Evolutionary conservation across 2,113 vertebrate species (phyloP), one percentile per base, ranked within the genome.

Genomic region (Melanocharis versteri): DNA sequence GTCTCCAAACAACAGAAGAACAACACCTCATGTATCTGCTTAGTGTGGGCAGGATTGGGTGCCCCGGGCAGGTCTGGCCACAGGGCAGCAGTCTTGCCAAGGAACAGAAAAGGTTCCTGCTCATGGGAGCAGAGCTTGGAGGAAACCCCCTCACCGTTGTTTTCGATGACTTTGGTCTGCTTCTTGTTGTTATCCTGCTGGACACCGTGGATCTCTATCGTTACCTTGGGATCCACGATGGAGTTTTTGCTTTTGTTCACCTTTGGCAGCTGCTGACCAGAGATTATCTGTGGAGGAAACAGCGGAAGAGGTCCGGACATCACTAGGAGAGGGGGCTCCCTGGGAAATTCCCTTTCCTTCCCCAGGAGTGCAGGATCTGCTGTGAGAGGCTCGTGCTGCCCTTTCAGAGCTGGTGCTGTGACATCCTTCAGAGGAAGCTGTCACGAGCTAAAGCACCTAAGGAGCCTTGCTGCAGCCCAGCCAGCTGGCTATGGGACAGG

Each of bases 221-320:
- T 98, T 33, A 99, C 99, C 83, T 98, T 98, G 19, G 99, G 99
- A 94, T 99, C 99, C 62, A 99, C 99, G 0, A 99, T 99, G 17
- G 99, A 99, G 28, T 97, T 99, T 87, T 99, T 99, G 72, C 98
- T 98, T 97, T 98, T 99, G 96, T 99, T 99, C 68, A 99, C 87
- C 96, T 99, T 99, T 18, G 99, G 99, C 56, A 99, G 96, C 97
- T 99, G 99, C 97, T 99, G 99, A 54, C 98, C 99, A 42, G 99
- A 99, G 97, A 99, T 99, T 83, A 99, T 96, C 99, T 99, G 88
- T 9, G 28, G 19, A 71, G 16, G 57, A 26, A 53, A 48, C 11
- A 47, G 11, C 56, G 33, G 50, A 45, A 31, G 51, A 73, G 4
- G 45, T 91, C 83, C 82, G 65, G 42, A 51, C 15, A 21, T n/a